Conservation (phyloP, 2,113 vertebrate species). For the Rhinoderma darwinii region DNA sequence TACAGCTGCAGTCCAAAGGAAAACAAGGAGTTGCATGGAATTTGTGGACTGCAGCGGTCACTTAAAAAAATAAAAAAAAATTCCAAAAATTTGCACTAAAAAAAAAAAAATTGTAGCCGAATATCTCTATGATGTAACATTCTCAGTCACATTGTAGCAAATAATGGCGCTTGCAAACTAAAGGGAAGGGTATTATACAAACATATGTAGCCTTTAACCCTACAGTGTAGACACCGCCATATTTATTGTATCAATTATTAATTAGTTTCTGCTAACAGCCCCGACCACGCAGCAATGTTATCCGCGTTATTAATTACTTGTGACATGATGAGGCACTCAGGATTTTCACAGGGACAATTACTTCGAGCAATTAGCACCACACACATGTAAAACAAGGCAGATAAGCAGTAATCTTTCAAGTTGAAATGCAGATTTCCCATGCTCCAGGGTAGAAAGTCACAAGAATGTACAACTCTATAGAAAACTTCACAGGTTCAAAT, state of each 20-base stretch:
- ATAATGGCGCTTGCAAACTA: not conserved
- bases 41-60: too few species aligned
- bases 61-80: too few species aligned
- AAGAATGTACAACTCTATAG: not conserved
- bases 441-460: slow-evolving; percentile 35
- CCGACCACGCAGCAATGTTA: not conserved
- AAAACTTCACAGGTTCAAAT: slow-evolving; percentile 19
- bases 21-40: too few species aligned
- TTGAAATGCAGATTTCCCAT: slow-evolving; percentile 19
- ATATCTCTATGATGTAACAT: not conserved
- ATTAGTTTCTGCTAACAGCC: not conserved
- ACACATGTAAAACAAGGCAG: slow-evolving; percentile 42
- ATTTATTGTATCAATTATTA: slow-evolving; percentile 21
- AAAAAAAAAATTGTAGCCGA: too few species aligned
- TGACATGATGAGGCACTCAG: slow-evolving; percentile 52
- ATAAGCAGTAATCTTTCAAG: not conserved
- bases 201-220: not conserved
- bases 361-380: slow-evolving; percentile 56
- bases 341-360: slow-evolving; percentile 45
- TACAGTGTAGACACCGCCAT: slow-evolving; percentile 26
- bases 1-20: too few species aligned
- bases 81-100: too few species aligned
- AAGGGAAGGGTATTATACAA: not conserved
- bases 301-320: slow-evolving; percentile 34
- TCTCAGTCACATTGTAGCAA: not conserved